Evolutionary conservation across 1,140 invertebrate genomes (phyloP).

Genomic region (Neodiprion lecontei): DNA sequence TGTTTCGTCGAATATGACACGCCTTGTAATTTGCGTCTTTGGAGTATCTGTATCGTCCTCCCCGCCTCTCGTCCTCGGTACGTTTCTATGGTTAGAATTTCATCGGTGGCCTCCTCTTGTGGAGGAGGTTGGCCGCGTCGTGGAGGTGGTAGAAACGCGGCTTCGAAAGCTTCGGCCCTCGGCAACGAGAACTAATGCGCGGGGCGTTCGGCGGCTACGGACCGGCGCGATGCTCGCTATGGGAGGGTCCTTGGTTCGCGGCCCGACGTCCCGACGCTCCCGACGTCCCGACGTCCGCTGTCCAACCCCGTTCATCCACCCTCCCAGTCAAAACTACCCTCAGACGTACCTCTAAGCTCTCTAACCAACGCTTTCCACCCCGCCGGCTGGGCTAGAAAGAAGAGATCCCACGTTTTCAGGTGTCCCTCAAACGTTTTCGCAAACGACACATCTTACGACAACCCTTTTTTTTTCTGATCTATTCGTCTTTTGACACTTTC

Average conservation of each 20-base stretch:
- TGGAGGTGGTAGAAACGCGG: background rate
- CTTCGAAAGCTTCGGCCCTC: background rate
- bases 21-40: background rate
- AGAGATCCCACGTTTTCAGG: background rate
- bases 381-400: background rate
- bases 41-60: background rate
- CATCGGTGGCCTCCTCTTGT: background rate
- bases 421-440: background rate
- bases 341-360: background rate
- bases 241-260: conserved; percentile 57
- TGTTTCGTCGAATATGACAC: too few relatives aligned
- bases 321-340: conserved; percentile 8
- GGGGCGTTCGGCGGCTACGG: conserved; percentile 44
- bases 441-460: too few relatives aligned
- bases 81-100: conserved; percentile 1
- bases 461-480: too few relatives aligned
- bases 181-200: background rate
- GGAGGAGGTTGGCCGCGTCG: background rate
- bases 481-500: too few relatives aligned
- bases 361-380: background rate
- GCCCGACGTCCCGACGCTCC: conserved; percentile 44
- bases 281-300: conserved; percentile 30
- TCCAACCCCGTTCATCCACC: conserved; percentile 41
- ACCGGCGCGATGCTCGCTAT: conserved; percentile 61
- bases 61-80: background rate